A percentile compares a stretch with the other conserved stretches of the same genome.
Conservation (phyloP, 1,140 invertebrate genomes). For the Apis mellifera region DNA sequence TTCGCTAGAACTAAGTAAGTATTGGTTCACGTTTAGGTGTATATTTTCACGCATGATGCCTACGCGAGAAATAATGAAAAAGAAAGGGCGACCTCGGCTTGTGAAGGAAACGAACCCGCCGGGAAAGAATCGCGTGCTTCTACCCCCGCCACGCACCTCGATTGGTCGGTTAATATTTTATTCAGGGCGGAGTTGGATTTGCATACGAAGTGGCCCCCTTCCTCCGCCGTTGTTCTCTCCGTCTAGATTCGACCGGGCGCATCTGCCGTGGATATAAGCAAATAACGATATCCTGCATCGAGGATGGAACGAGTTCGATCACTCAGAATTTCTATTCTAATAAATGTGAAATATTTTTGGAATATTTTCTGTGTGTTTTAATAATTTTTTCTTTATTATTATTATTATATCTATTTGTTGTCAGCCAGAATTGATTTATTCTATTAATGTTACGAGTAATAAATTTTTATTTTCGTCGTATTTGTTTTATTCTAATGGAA, state of each 20-base stretch:
- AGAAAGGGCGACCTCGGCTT: conserved; percentile 35
- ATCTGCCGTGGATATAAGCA: conserved; percentile 63
- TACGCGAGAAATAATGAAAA: conserved; percentile 40
- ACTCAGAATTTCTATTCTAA: neutral
- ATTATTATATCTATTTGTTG: neutral
- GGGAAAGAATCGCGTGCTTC: conserved; percentile 57
- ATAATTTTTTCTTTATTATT: neutral
- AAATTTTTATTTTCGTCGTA: too few species aligned
- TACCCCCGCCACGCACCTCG: conserved; percentile 55
- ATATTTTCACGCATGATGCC: conserved; percentile 37
- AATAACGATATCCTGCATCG: conserved; percentile 51
- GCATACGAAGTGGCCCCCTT: conserved; percentile 67
- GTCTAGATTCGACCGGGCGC: conserved; percentile 44
- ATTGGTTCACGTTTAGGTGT: neutral
- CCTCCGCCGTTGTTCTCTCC: conserved; percentile 19
- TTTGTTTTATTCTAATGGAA: too few species aligned
- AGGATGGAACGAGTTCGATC: neutral
- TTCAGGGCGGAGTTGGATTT: conserved; percentile 73
- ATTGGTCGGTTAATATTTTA: conserved; percentile 73
- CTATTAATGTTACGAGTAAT: too few species aligned
- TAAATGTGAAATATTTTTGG: too few species aligned
- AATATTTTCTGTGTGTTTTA: too few species aligned
- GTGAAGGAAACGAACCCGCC: conserved; percentile 25
- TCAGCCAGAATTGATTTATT: too few species aligned
- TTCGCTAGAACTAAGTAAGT: neutral